Percentiles rank a stretch among this genome's conserved stretches.
Conservation (phyloP, 2,113 vertebrate genomes). For the Salvator merianae region DNA sequence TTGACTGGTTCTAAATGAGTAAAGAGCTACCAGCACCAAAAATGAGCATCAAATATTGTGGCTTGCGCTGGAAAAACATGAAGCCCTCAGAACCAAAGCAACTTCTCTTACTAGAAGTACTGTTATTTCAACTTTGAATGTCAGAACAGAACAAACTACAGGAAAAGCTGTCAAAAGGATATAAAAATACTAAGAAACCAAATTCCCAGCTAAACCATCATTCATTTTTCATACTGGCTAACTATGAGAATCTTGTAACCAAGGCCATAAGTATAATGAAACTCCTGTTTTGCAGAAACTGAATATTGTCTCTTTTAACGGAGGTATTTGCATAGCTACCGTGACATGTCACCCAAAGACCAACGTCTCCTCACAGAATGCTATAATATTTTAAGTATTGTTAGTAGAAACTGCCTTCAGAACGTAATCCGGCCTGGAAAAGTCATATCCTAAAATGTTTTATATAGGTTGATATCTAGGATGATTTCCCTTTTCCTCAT, state of each 20-base stretch:
- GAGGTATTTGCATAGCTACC: too few relatives aligned
- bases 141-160: not conserved
- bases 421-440: not conserved
- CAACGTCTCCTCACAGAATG: too few relatives aligned
- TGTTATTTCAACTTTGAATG: not conserved
- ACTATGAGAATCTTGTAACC: too few relatives aligned
- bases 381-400: not conserved
- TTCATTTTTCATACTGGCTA: too few relatives aligned
- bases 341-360: too few relatives aligned
- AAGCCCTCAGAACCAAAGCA: not conserved
- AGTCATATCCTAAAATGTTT: not conserved
- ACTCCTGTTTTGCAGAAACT: too few relatives aligned
- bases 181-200: too few relatives aligned
- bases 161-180: not conserved
- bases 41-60: not conserved
- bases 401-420: not conserved
- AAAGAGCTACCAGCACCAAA: not conserved
- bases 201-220: too few relatives aligned
- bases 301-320: too few relatives aligned
- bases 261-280: too few relatives aligned
- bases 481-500: not conserved
- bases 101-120: not conserved
- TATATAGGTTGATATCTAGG: not conserved
- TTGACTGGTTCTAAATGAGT: not conserved
- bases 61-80: not conserved